Evolutionary conservation across 2,888 invertebrate genomes (phyloP), one percentile per base, ranked within the genome.

Genomic region (Periphyllus acericola): DNA sequence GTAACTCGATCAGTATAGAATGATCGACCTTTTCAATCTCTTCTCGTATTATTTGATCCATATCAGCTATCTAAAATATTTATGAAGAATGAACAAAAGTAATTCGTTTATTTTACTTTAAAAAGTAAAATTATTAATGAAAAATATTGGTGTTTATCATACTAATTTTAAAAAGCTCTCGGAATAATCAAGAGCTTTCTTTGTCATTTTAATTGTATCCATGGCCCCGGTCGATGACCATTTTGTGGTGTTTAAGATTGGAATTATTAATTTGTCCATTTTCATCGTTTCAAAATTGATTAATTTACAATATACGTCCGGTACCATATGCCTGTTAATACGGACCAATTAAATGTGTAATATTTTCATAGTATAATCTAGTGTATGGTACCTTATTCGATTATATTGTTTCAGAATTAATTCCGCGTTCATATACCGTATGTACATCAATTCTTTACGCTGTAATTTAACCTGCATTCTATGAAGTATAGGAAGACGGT

Each of bases 211-310:
- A 40, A 87, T 81, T 29, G n/a, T 25, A 17, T 74, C 32, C 74
- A 80, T 87, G 40, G 80, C 87, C 2, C 17, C 55, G 1, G 4
- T 72, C 8, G 87, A 87, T 9, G 60, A 87, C 87, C 87, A 87
- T 32, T 40, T 74, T 8, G 32, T 19, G 0, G 55, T 80, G 32
- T 46, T 29, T 14, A 87, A 17, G 14, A 87, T 19, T n/a, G 87
- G 87, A 25, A 74, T 32, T 8, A 87, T 5, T 0, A 29, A 25
- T 81, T 87, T 87, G 60, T 87, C 80, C 60, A 87, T 25, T 74
- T 87, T 87, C 74, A 81, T 32, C 0, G 81, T 72, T 81, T 87
- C 87, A 11, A 87, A 81, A 74, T 87, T 55, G 0, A 66, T 19
- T 19, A 87, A 72, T 17, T 81, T 25, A 17, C 36, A 32, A 21